Evolutionary conservation across 37 sponge, comb jelly and placozoan species (phyloP).

Genomic region (Chondrosia reniformis): DNA sequence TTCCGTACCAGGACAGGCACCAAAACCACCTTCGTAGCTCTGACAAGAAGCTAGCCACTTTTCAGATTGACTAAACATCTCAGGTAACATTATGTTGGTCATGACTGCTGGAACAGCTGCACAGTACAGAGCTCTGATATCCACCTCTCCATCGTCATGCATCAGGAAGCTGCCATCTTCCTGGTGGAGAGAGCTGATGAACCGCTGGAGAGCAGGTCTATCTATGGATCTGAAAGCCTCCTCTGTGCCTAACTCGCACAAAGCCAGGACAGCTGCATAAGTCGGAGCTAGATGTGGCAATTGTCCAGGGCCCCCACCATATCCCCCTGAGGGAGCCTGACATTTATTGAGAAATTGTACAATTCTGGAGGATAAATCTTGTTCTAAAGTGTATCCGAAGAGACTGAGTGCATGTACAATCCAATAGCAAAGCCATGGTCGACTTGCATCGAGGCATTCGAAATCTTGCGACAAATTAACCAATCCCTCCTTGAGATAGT

Average conservation of each 20-base stretch:
- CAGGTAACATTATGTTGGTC: constrained; percentile 57
- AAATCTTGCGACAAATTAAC: constrained; percentile 11
- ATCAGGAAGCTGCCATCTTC: constrained; percentile 84
- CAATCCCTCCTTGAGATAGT: constrained; percentile 36
- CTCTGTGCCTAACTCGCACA: constrained; percentile 78
- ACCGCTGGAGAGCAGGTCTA: constrained; percentile 48
- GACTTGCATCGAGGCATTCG: constrained; percentile 94
- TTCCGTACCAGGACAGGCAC: constrained; percentile 81
- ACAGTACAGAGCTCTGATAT: constrained; percentile 88
- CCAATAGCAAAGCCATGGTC: constrained; percentile 98
- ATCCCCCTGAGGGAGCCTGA: constrained; percentile 83
- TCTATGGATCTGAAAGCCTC: constrained; percentile 78
- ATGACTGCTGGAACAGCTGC: constrained; percentile 73
- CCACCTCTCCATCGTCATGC: constrained; percentile 95
- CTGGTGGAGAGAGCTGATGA: constrained; percentile 65
- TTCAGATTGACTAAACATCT: constrained; percentile 63
- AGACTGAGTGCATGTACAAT: constrained; percentile 83
- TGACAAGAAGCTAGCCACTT: constrained; percentile 91
- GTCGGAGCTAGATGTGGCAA: constrained; percentile 93
- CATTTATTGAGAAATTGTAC: constrained; percentile 75
- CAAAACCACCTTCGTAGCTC: constrained; percentile 89
- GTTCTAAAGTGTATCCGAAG: constrained; percentile 29
- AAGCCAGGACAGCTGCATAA: constrained; percentile 89
- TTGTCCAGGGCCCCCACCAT: constrained; percentile 96
- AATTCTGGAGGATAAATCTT: constrained; percentile 25